Base-by-base conservation (phyloP, 2,113 vertebrate species). In the Emberiza fucata region DNA sequence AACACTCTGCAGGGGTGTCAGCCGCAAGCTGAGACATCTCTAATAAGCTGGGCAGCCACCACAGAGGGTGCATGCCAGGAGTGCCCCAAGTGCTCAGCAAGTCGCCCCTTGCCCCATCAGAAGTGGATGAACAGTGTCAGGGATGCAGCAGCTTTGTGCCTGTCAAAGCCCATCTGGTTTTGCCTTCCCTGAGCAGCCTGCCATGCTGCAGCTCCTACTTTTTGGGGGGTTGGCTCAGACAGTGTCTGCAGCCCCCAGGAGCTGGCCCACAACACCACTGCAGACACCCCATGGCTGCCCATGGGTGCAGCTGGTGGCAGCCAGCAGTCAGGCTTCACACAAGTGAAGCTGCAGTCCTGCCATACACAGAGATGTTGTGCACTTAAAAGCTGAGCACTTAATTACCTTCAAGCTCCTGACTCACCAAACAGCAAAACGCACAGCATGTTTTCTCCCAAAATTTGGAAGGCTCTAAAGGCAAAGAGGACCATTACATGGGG, bases 41-140 rank as follows among this genome's bases (percentile, higher is more conserved):
- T 44, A 54, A 27, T 12, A 35, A 45, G 33, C 3, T 50, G 65
- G 6, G 17, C 65, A 59, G 20, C 39, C 42, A 61, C 11, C 45
- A 35, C 2, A 0, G 0, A n/a, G 9, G 27, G 5, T 0, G 0
- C 23, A 12, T 4, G 29, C 50, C 63, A 76, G 2, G 1, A 76
- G n/a, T 44, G 16, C 9, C 61, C 37, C 48, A 72, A 61, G 54
- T 7, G 28, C 59, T 73, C 73, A 51, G 45, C 37, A 56, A 5
- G 27, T n/a, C 8, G 0, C 19, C 24, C 11, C 27, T 42, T 47
- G n/a, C 37, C 70, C 33, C 79, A 6, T 28, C 79, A 64, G 35
- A 51, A 78, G 37, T 10, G 17, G 51, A 44, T 53, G 60, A 66
- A 59, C 6, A 12, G 29, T 18, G 21, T 7, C 19, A 50, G n/a